Percentiles rank a stretch among this genome's conserved stretches.
Evolutionary conservation across 2,888 invertebrate genomes (phyloP).

Genomic region (Meganola albula): DNA sequence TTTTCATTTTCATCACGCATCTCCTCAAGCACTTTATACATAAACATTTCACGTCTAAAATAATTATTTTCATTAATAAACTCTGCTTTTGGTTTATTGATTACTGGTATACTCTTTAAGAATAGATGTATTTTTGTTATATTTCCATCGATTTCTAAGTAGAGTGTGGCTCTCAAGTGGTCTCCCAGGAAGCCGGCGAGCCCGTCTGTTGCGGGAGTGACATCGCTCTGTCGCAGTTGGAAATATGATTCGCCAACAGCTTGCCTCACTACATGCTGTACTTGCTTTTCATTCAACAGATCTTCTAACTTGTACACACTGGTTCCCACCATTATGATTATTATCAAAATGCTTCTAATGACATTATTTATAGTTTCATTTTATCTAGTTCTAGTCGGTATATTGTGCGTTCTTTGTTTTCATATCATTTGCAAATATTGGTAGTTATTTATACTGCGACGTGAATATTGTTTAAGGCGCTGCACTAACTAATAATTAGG

Average conservation of each 20-base stretch:
- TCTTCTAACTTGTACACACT: conserved; percentile 25
- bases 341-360: conserved; percentile 2
- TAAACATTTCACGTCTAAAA: conserved; percentile 47
- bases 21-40: conserved; percentile 48
- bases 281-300: conserved; percentile 39
- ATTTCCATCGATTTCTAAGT: conserved; percentile 27
- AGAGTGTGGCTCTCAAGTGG: conserved; percentile 41
- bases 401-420: not conserved
- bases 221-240: conserved; percentile 25
- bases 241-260: conserved; percentile 13
- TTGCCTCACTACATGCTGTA: conserved; percentile 33
- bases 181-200: conserved; percentile 58
- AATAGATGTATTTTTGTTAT: conserved; percentile 39
- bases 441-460: too few relatives aligned
- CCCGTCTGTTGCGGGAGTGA: conserved; percentile 43
- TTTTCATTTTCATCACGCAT: conserved; percentile 27
- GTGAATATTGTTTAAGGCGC: too few relatives aligned
- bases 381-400: not conserved
- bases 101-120: conserved; percentile 47
- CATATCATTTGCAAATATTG: conserved; percentile 10
- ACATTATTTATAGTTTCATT: not conserved
- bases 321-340: conserved; percentile 28
- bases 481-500: too few relatives aligned
- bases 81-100: conserved; percentile 49
- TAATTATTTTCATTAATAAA: conserved; percentile 44